Conservation (phyloP, 2,113 vertebrate species). For the Nesogale talazaci region DNA sequence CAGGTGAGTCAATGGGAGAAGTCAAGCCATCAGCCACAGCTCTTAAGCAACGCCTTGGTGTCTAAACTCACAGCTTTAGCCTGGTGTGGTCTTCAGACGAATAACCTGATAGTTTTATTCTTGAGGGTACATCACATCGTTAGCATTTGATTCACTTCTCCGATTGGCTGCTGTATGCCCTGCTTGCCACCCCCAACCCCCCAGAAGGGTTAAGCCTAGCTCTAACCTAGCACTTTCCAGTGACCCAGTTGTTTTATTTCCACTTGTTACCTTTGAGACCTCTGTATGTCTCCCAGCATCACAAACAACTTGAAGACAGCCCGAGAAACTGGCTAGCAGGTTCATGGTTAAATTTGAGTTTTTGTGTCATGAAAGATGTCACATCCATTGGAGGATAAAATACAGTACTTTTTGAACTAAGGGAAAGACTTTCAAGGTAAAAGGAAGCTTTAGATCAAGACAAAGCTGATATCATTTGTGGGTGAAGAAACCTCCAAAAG, state of each 20-base stretch:
- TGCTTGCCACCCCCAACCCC: not conserved
- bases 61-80: not conserved
- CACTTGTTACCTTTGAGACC: slow-evolving; percentile 9
- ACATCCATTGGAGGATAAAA: not conserved
- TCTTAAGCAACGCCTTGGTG: not conserved
- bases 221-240: not conserved
- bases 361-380: slow-evolving; percentile 39
- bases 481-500: not conserved
- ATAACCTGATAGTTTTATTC: slow-evolving; percentile 6
- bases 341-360: not conserved
- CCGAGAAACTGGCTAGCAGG: not conserved
- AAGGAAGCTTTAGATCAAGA: not conserved
- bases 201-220: not conserved
- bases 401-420: not conserved
- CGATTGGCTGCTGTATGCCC: not conserved
- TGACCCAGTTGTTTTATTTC: not conserved
- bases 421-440: not conserved
- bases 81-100: not conserved
- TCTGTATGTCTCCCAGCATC: not conserved
- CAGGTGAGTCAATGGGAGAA: slow-evolving; percentile 80
- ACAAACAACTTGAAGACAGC: not conserved
- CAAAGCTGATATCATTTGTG: slow-evolving; percentile 13
- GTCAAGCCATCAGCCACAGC: not conserved
- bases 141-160: not conserved
- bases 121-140: not conserved